These are phyloP conservation scores for Callosobruchus maculatus DNA, from an alignment of 2,888 invertebrate species.

Conservation along the genomic window DNA sequence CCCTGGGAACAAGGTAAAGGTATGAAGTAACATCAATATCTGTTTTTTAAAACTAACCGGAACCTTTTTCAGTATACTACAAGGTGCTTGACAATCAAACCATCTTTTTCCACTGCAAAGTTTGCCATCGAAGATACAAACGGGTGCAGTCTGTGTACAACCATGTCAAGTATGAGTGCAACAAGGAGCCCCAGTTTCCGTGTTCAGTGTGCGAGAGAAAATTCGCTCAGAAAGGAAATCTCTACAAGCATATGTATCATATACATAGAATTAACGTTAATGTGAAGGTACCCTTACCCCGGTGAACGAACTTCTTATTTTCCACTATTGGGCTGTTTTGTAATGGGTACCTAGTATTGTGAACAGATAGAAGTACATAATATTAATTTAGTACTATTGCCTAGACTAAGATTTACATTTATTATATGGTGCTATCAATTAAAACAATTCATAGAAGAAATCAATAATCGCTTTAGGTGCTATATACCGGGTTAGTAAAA, in stretches of 20 bases:
- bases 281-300: background rate
- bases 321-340: background rate
- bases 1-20: too few relatives aligned
- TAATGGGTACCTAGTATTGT: background rate
- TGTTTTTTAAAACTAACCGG: background rate
- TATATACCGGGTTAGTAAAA: too few relatives aligned
- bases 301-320: background rate
- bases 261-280: slow-evolving; percentile 13
- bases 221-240: slow-evolving; percentile 28
- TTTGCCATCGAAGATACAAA: slow-evolving; percentile 31
- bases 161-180: slow-evolving; percentile 23
- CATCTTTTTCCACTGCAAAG: slow-evolving; percentile 17
- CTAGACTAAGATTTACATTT: too few relatives aligned
- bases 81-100: background rate
- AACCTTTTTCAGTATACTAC: background rate
- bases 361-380: too few relatives aligned
- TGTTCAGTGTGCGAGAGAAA: slow-evolving; percentile 28
- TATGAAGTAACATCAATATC: too few relatives aligned
- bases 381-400: too few relatives aligned
- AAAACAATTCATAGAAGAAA: too few relatives aligned
- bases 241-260: slow-evolving; percentile 21
- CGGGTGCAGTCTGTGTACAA: slow-evolving; percentile 23
- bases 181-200: slow-evolving; percentile 23
- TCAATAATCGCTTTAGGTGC: too few relatives aligned
- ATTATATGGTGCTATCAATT: too few relatives aligned